Evolutionary conservation across 2,888 invertebrate genomes (phyloP).

Genomic region (Oxyteleia sp.): DNA sequence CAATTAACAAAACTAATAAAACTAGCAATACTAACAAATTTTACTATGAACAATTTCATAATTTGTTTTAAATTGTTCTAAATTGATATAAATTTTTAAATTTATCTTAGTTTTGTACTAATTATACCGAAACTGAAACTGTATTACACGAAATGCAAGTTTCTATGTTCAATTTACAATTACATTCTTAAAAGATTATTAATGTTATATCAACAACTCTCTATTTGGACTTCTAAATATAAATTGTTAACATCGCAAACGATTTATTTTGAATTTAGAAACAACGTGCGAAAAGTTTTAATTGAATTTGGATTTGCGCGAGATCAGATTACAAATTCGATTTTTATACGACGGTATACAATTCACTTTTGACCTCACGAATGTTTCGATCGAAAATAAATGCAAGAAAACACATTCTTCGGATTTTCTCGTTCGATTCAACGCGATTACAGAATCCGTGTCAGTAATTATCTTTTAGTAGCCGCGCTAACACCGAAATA

Average conservation of each 20-base stretch:
- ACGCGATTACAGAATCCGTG: not conserved
- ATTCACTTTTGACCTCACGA: constrained; percentile 25
- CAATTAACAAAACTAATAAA: too few species aligned
- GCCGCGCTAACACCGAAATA: not conserved
- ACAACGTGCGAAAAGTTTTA: constrained; percentile 41
- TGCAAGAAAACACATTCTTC: not conserved
- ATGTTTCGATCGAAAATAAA: constrained; percentile 14
- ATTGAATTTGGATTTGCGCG: constrained; percentile 46
- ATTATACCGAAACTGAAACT: not conserved
- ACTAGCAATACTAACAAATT: too few species aligned
- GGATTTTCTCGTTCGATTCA: not conserved
- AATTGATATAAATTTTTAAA: too few species aligned
- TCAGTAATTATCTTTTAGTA: not conserved
- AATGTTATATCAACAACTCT: constrained; percentile 3
- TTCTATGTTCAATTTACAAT: constrained; percentile 16
- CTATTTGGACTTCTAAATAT: constrained; percentile 15
- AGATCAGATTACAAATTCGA: constrained; percentile 45
- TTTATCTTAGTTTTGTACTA: too few species aligned
- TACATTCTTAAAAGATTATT: not conserved
- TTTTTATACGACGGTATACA: constrained; percentile 25
- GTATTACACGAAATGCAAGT: constrained; percentile 4
- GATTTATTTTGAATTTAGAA: constrained; percentile 39
- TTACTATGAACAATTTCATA: too few species aligned
- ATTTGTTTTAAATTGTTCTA: too few species aligned
- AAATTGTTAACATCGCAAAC: constrained; percentile 24